phyloP scores from a whole-genome alignment of 2,113 vertebrate species.

The Cottus gobio region DNA sequence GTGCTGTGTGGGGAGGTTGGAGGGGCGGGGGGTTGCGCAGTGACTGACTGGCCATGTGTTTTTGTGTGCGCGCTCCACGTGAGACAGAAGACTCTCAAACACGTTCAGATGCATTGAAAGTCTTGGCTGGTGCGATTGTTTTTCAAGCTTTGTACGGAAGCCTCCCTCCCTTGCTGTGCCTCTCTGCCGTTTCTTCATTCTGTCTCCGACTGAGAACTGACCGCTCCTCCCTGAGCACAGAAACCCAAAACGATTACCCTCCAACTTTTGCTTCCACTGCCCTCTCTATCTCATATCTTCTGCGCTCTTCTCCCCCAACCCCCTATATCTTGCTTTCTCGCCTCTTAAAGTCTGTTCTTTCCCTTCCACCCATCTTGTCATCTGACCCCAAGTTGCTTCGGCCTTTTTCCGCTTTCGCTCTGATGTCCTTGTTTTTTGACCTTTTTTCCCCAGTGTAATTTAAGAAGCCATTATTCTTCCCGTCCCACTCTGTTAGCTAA shows the following conservation, averaged over 20 bases:
- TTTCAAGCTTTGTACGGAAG: constrained; percentile 19
- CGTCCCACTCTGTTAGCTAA: constrained; percentile 30
- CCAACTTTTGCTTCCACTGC: constrained; percentile 31
- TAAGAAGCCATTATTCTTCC: constrained; percentile 34
- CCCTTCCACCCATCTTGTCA: constrained; percentile 21
- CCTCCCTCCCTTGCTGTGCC: constrained; percentile 24
- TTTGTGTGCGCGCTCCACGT: constrained; percentile 51
- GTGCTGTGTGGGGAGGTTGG: constrained; percentile 41
- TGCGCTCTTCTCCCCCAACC: neutral
- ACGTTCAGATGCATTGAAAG: constrained; percentile 26
- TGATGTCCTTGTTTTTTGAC: constrained; percentile 21
- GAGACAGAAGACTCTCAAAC: constrained; percentile 47
- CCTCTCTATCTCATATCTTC: constrained; percentile 11
- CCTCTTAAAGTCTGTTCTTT: neutral
- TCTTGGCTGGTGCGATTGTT: constrained; percentile 18
- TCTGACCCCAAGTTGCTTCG: constrained; percentile 14
- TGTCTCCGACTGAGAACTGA: constrained; percentile 53
- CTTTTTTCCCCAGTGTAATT: constrained; percentile 22
- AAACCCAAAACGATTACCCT: constrained; percentile 60
- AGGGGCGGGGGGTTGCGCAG: constrained; percentile 31
- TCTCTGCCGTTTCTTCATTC: constrained; percentile 47
- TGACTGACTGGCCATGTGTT: constrained; percentile 53
- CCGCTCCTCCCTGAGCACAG: constrained; percentile 48
- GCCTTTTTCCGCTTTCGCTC: constrained; percentile 8
- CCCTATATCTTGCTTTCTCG: neutral